Percentiles rank a stretch among this genome's conserved stretches.
Evolutionary conservation across 1,140 invertebrate genomes (phyloP).

Genomic region (Hyphantria cunea): DNA sequence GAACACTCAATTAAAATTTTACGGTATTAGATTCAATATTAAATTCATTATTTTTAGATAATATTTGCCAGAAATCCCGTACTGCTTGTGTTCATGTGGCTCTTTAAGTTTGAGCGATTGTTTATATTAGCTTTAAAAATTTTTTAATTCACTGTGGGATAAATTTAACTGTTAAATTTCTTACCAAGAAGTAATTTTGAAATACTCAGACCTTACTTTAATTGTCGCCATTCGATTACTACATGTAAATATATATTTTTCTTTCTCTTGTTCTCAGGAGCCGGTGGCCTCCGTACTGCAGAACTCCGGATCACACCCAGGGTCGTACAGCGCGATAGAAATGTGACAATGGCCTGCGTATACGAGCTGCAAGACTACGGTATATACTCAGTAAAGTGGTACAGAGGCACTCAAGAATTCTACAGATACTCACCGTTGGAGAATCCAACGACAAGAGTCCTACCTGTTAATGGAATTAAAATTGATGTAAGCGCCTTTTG

Average conservation of each 20-base stretch:
- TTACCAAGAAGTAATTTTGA: too few species aligned
- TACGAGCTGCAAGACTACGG: conserved; percentile 80
- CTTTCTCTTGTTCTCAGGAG: conserved; percentile 60
- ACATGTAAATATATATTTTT: not conserved
- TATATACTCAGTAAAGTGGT: conserved; percentile 92
- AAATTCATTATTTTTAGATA: too few species aligned
- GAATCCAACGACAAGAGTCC: conserved; percentile 58
- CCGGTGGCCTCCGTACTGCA: conserved; percentile 68
- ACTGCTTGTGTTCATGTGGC: too few species aligned
- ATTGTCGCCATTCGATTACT: too few species aligned
- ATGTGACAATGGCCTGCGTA: conserved; percentile 76
- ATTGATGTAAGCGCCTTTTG: conserved; percentile 77
- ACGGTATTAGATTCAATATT: too few species aligned
- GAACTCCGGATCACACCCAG: conserved; percentile 69
- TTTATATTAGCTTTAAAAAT: too few species aligned
- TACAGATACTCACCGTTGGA: conserved; percentile 88
- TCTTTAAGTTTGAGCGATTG: too few species aligned
- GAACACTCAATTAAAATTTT: too few species aligned
- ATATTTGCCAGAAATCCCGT: too few species aligned
- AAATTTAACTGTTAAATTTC: too few species aligned
- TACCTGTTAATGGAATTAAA: conserved; percentile 69
- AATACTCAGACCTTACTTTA: too few species aligned
- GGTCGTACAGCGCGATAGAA: conserved; percentile 71
- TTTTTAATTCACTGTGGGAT: too few species aligned
- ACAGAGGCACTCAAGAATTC: conserved; percentile 90